These are phyloP conservation scores for Heliconius congener DNA, from an alignment of 1,140 invertebrate species.

Conservation along the genomic window DNA sequence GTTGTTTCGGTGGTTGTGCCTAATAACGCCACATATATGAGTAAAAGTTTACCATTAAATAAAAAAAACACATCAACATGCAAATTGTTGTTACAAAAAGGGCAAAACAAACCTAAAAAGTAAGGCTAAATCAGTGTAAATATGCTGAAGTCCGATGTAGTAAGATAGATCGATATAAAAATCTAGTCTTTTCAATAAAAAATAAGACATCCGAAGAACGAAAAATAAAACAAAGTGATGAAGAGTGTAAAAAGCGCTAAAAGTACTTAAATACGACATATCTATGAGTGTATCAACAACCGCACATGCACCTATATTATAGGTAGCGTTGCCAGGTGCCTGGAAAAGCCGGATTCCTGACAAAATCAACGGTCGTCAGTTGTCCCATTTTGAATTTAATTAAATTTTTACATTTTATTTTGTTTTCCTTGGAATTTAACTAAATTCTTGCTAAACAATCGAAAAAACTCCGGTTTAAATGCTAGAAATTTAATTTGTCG, in stretches of 20 bases:
- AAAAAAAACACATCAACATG: not conserved
- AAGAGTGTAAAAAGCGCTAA: slow-evolving; percentile 4
- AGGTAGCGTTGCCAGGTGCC: not conserved
- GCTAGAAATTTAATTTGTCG: too few species aligned
- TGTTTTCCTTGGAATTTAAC: too few species aligned
- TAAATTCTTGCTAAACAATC: too few species aligned
- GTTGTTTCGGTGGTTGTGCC: not conserved
- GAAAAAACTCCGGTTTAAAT: too few species aligned
- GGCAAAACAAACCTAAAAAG: not conserved
- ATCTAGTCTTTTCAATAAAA: not conserved
- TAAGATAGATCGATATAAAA: slow-evolving; percentile 1
- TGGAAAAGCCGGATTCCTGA: too few species aligned
- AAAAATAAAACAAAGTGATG: not conserved
- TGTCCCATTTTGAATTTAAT: too few species aligned
- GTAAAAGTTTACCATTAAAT: not conserved
- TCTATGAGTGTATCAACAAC: not conserved
- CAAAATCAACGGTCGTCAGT: too few species aligned
- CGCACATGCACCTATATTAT: slow-evolving; percentile 8
- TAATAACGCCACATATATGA: not conserved
- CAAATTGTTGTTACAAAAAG: not conserved
- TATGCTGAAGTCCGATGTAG: not conserved
- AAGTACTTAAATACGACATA: not conserved
- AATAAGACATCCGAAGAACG: not conserved
- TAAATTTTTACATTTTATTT: too few species aligned
- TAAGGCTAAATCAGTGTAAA: slow-evolving; percentile 6